phyloP scores from a whole-genome alignment of 2,797 vertebrate genomes.

The Vespertilio murinus region DNA sequence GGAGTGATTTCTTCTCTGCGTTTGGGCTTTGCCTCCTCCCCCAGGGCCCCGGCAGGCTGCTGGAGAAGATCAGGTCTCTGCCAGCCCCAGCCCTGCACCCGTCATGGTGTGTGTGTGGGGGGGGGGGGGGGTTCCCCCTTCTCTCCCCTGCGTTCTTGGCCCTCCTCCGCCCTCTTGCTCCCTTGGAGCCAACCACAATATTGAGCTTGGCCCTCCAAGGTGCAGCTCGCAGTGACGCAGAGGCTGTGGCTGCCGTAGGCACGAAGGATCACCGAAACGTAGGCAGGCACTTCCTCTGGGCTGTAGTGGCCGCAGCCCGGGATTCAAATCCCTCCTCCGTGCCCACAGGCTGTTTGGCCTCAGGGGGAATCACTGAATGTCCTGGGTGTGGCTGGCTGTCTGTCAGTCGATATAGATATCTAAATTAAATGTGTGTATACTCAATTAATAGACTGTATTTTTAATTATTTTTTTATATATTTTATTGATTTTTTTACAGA shows the following conservation, averaged over 20 bases:
- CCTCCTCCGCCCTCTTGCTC: background rate
- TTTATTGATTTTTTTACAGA: too few species aligned
- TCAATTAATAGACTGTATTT: background rate
- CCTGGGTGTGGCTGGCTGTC: background rate
- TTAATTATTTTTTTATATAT: background rate
- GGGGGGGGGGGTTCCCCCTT: background rate
- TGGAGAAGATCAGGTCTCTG: background rate
- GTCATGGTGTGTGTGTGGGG: accelerated
- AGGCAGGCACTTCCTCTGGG: background rate
- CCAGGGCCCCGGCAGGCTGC: background rate
- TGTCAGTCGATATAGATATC: background rate
- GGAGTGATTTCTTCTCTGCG: background rate
- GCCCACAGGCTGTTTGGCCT: background rate
- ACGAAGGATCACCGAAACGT: background rate
- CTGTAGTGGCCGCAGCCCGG: background rate
- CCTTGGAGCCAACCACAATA: constrained; percentile 45
- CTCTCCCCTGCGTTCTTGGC: background rate
- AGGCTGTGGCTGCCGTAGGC: background rate
- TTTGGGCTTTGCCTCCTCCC: background rate
- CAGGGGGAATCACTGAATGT: background rate
- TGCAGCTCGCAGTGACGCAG: background rate
- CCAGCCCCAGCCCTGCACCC: background rate
- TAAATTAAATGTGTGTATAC: background rate
- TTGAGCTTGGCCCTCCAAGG: background rate
- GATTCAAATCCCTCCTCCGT: background rate